Conservation (phyloP, 1,140 invertebrate genomes). For the Cydia fagiglandana region DNA sequence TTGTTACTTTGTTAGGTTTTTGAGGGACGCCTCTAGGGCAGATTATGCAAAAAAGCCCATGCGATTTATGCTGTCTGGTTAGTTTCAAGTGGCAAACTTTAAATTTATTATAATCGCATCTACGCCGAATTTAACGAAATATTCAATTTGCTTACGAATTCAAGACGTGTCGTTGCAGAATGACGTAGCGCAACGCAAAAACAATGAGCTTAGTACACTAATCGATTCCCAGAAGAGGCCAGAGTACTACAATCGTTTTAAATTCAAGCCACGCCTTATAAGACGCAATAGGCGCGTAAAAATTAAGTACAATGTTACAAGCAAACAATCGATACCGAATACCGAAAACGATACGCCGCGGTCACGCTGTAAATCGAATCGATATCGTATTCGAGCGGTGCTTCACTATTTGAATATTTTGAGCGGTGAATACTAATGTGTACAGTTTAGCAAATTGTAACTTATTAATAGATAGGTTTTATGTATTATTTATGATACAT, state of each 20-base stretch:
- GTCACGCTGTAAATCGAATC: constrained; percentile 39
- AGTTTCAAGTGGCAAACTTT: not conserved
- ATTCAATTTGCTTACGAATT: not conserved
- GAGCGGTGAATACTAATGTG: constrained; percentile 57
- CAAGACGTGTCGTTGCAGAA: not conserved
- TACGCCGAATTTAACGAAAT: not conserved
- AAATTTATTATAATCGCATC: constrained; percentile 7
- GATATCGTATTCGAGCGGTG: constrained; percentile 56
- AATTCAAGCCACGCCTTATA: constrained; percentile 43
- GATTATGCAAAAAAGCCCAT: constrained; percentile 49
- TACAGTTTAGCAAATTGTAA: constrained; percentile 66
- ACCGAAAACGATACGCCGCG: constrained; percentile 39
- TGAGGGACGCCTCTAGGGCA: constrained; percentile 45
- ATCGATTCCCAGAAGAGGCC: constrained; percentile 31
- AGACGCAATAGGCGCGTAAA: constrained; percentile 41
- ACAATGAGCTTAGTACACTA: constrained; percentile 28
- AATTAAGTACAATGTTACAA: constrained; percentile 41
- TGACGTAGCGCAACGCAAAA: constrained; percentile 25
- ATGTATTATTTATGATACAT: constrained; percentile 65
- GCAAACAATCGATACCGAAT: constrained; percentile 41
- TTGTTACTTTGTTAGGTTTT: constrained; percentile 74
- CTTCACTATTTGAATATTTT: constrained; percentile 69
- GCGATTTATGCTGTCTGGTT: constrained; percentile 40
- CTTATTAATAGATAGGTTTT: constrained; percentile 45
- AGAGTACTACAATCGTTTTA: constrained; percentile 46